These are phyloP conservation scores for Xyliphius kryptos DNA, from an alignment of 2,113 vertebrate genomes.

Conservation along the genomic window DNA sequence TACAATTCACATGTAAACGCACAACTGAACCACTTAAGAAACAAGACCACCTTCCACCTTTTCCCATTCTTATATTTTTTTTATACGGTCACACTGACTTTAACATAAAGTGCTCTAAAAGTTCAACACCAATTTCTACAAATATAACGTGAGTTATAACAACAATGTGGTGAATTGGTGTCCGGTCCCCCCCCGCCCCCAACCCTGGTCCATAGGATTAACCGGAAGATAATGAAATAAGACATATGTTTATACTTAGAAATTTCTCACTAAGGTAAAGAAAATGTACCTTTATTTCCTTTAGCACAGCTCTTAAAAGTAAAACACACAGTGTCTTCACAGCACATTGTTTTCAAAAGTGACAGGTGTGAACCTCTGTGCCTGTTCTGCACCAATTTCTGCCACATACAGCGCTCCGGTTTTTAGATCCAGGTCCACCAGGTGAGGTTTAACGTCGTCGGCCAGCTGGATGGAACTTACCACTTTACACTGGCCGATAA, in stretches of 20 bases:
- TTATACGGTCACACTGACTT: too few species aligned
- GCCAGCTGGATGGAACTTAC: constrained; percentile 77
- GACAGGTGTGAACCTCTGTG: constrained; percentile 80
- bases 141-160: too few species aligned
- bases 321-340: constrained; percentile 16
- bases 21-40: neutral
- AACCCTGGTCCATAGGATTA: too few species aligned
- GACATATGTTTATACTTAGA: too few species aligned
- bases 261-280: too few species aligned
- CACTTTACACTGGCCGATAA: constrained; percentile 75
- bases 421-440: constrained; percentile 78
- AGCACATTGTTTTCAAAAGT: constrained; percentile 41
- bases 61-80: too few species aligned
- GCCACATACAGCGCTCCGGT: constrained; percentile 83
- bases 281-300: neutral
- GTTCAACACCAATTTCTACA: too few species aligned
- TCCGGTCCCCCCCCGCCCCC: too few species aligned
- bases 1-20: neutral
- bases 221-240: too few species aligned
- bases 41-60: too few species aligned
- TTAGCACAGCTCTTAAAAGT: neutral
- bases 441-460: constrained; percentile 80
- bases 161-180: too few species aligned
- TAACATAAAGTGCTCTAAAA: too few species aligned
- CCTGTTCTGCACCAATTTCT: constrained; percentile 88